A percentile compares a stretch with the other conserved stretches of the same genome.
These are phyloP conservation scores for Furcula furcula DNA, from an alignment of 2,888 invertebrate genomes.

Conservation along the genomic window DNA sequence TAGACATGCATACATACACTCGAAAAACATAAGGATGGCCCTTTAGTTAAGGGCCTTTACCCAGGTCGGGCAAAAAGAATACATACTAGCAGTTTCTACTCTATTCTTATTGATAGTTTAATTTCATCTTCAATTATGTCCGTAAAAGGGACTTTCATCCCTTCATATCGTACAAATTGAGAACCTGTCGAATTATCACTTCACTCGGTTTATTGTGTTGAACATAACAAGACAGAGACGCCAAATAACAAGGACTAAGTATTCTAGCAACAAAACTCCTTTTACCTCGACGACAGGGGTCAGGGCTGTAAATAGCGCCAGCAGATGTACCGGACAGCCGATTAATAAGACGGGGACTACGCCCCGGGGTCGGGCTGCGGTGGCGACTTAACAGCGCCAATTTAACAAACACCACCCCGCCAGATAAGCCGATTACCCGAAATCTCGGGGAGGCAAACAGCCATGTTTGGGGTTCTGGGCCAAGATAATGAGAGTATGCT, in stretches of 20 bases:
- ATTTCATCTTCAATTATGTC: no score
- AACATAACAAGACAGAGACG: conserved; percentile 34
- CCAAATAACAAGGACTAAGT: conserved; percentile 48
- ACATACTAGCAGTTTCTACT: no score
- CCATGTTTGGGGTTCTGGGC: conserved; percentile 13
- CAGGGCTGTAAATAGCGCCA: conserved; percentile 63
- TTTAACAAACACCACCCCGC: conserved; percentile 54
- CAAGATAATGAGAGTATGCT: conserved; percentile 40
- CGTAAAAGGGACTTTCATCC: no score
- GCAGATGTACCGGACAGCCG: conserved; percentile 79
- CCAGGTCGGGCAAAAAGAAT: no score
- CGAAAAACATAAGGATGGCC: no score
- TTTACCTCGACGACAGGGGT: conserved; percentile 58
- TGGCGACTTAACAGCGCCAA: conserved; percentile 57
- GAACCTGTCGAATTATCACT: conserved; percentile 13
- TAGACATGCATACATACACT: no score
- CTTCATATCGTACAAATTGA: no score
- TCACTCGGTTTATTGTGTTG: conserved; percentile 27
- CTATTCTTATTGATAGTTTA: no score
- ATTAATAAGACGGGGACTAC: conserved; percentile 74
- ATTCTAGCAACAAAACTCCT: conserved; percentile 50
- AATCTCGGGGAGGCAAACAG: conserved; percentile 52
- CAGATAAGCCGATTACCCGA: conserved; percentile 62
- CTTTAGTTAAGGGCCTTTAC: no score
- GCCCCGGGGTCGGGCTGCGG: conserved; percentile 47